phyloP scores from a whole-genome alignment of 2,888 invertebrate genomes.

The Folsomia candida region DNA sequence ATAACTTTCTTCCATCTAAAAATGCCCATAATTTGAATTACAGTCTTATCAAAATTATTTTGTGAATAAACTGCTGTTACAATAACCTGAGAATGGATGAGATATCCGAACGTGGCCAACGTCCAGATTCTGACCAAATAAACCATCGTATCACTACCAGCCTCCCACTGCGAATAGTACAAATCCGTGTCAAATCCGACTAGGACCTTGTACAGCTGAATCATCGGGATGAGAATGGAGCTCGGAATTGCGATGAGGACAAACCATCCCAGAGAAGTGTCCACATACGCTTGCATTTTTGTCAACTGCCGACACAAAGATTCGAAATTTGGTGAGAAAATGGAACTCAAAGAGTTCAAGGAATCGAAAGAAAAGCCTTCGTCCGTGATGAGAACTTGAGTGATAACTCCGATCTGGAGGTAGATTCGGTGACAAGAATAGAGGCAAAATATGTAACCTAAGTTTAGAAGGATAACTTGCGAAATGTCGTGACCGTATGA shows the following conservation, averaged over 20 bases:
- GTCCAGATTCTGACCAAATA: neutral
- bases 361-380: too few species aligned
- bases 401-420: neutral
- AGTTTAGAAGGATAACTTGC: neutral
- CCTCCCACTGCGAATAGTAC: neutral
- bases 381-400: neutral
- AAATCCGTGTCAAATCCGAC: neutral
- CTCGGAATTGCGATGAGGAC: neutral
- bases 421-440: neutral
- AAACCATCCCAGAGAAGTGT: neutral
- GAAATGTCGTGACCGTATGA: neutral
- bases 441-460: neutral
- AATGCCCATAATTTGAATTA: neutral
- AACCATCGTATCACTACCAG: neutral
- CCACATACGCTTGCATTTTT: neutral
- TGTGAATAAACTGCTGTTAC: too few species aligned
- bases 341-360: too few species aligned
- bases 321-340: neutral
- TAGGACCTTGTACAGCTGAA: constrained; percentile 4
- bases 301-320: neutral
- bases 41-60: neutral
- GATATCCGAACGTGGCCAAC: neutral
- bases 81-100: too few species aligned
- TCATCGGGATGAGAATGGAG: neutral
- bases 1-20: too few species aligned